Percentiles rank a stretch among this genome's conserved stretches.
These are phyloP conservation scores for Galeruca laticollis DNA, from an alignment of 2,888 invertebrate species.

Conservation along the genomic window DNA sequence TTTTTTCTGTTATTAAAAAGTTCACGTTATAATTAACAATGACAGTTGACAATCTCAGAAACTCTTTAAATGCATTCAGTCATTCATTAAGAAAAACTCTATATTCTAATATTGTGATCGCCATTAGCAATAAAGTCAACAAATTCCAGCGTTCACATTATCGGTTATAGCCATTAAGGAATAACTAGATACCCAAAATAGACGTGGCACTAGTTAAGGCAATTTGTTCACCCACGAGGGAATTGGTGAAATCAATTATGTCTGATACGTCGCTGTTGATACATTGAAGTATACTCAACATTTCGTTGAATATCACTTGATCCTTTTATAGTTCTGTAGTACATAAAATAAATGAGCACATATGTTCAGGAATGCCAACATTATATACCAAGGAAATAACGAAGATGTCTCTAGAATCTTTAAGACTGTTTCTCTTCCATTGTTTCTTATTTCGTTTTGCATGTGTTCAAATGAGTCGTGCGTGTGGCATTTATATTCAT, in stretches of 20 bases:
- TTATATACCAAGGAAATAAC: conserved; percentile 36
- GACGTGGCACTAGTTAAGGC: conserved; percentile 9
- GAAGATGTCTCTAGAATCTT: conserved; percentile 33
- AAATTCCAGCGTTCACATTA: background rate
- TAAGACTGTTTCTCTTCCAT: conserved; percentile 28
- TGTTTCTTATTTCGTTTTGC: conserved; percentile 23
- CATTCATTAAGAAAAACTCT: too few species aligned
- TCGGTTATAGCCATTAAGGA: background rate
- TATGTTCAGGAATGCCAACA: conserved; percentile 36
- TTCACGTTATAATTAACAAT: too few species aligned
- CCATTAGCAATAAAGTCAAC: too few species aligned
- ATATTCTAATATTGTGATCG: too few species aligned
- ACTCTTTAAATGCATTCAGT: too few species aligned
- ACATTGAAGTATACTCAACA: conserved; percentile 26
- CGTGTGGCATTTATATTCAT: conserved; percentile 17
- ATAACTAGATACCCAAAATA: background rate
- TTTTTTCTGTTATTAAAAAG: too few species aligned
- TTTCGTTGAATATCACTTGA: conserved; percentile 22
- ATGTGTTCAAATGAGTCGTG: conserved; percentile 19
- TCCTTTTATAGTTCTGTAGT: conserved; percentile 28
- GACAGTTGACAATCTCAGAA: too few species aligned
- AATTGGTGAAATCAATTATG: conserved; percentile 26
- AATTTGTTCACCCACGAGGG: conserved; percentile 23
- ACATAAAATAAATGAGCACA: conserved; percentile 43
- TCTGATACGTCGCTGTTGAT: conserved; percentile 13